A percentile compares a stretch with the other conserved stretches of the same genome.
Evolutionary conservation across 1,140 invertebrate genomes (phyloP).

Genomic region (Popillia japonica): DNA sequence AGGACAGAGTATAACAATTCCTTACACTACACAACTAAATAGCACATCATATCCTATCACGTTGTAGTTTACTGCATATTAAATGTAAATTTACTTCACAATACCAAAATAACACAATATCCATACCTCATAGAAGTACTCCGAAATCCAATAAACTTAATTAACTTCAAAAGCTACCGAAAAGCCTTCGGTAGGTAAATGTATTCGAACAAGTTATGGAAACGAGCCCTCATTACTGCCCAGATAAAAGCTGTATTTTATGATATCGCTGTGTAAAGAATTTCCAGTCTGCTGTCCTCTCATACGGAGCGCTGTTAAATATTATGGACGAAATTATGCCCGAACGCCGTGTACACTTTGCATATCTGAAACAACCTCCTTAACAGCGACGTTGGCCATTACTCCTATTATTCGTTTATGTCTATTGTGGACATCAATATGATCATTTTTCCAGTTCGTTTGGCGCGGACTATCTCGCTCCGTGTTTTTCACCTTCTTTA

Average conservation of each 20-base stretch:
- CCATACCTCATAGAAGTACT: background rate
- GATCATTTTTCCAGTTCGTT: slow-evolving; percentile 33
- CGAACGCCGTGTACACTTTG: slow-evolving; percentile 11
- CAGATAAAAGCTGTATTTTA: slow-evolving; percentile 30
- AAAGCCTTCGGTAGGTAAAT: slow-evolving; percentile 11
- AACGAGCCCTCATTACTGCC: slow-evolving; percentile 16
- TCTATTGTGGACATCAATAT: slow-evolving; percentile 24
- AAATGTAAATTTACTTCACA: too few relatives aligned
- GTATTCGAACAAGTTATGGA: slow-evolving; percentile 21
- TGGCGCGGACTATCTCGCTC: background rate
- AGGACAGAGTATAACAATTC: too few relatives aligned
- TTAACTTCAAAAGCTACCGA: slow-evolving; percentile 18
- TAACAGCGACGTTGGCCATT: background rate
- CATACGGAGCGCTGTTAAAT: slow-evolving; percentile 14
- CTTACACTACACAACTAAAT: too few relatives aligned
- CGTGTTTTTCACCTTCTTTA: slow-evolving; percentile 28
- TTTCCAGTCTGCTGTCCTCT: background rate
- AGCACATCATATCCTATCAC: too few relatives aligned
- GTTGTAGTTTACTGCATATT: too few relatives aligned
- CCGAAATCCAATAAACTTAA: background rate
- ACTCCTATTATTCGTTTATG: slow-evolving; percentile 32
- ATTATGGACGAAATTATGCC: slow-evolving; percentile 11
- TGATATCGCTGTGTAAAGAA: slow-evolving; percentile 19
- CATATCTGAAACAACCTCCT: slow-evolving; percentile 26
- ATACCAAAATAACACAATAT: too few relatives aligned